phyloP scores from a whole-genome alignment of 2,888 invertebrate species.

The Ophonus ardosiacus region DNA sequence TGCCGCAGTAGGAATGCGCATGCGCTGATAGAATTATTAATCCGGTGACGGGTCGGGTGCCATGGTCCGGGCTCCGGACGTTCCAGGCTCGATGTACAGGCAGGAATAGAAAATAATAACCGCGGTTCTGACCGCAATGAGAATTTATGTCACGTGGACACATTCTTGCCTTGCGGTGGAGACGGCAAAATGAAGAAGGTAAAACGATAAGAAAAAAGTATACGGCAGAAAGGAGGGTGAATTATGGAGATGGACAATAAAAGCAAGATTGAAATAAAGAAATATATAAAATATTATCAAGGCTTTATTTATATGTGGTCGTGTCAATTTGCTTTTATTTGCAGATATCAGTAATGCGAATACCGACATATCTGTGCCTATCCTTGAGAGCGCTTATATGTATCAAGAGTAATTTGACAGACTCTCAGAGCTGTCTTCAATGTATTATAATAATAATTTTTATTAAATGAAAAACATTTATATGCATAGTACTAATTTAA shows the following conservation, averaged over 20 bases:
- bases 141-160: conserved; percentile 36
- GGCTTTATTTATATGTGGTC: no score
- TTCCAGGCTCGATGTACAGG: neutral
- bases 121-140: conserved; percentile 34
- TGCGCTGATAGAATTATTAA: conserved; percentile 24
- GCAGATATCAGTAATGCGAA: no score
- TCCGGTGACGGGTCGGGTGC: neutral
- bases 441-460: no score
- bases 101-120: conserved; percentile 43
- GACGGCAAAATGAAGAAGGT: neutral
- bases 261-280: neutral
- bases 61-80: conserved; percentile 14
- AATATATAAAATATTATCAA: neutral
- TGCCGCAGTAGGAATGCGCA: conserved; percentile 14
- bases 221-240: neutral
- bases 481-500: no score
- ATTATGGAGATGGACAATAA: neutral
- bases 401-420: no score
- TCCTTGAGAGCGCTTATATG: no score
- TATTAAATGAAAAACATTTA: no score
- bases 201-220: no score
- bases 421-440: no score
- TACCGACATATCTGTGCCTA: no score
- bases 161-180: neutral
- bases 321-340: no score